A percentile compares a stretch with the other conserved stretches of the same genome.
Conservation (phyloP, 2,888 invertebrate species). For the Neoascia interrupta region DNA sequence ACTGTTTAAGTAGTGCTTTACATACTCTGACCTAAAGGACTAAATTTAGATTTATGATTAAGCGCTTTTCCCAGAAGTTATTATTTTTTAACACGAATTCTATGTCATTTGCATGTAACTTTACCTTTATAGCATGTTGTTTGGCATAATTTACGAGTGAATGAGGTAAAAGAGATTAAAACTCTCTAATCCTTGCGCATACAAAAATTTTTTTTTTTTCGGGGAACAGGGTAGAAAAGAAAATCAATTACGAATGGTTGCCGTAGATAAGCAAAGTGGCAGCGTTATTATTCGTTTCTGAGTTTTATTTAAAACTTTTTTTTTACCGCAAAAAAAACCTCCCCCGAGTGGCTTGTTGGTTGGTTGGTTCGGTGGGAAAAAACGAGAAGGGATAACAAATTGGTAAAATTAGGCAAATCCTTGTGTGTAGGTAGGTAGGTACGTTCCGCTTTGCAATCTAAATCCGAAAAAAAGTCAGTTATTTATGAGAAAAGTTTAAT, state of each 20-base stretch:
- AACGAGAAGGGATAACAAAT: conserved; percentile 55
- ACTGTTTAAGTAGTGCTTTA: conserved; percentile 32
- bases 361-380: background rate
- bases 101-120: conserved; percentile 54
- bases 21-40: conserved; percentile 50
- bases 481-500: conserved; percentile 69
- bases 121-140: conserved; percentile 25
- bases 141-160: conserved; percentile 43
- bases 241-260: conserved; percentile 52
- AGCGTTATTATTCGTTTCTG: conserved; percentile 32
- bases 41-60: conserved; percentile 57
- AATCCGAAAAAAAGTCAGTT: conserved; percentile 45
- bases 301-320: conserved; percentile 16
- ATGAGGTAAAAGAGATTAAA: conserved; percentile 6
- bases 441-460: conserved; percentile 17
- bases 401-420: conserved; percentile 66
- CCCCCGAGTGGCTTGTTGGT: background rate
- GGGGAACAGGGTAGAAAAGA: background rate
- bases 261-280: conserved; percentile 51
- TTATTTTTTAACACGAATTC: conserved; percentile 58
- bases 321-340: conserved; percentile 20
- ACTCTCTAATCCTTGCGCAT: conserved; percentile 29
- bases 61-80: conserved; percentile 20
- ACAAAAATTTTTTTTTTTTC: background rate
- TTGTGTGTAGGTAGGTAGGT: background rate